phyloP scores from a whole-genome alignment of 2,113 vertebrate species.

The Epinephelus moara region DNA sequence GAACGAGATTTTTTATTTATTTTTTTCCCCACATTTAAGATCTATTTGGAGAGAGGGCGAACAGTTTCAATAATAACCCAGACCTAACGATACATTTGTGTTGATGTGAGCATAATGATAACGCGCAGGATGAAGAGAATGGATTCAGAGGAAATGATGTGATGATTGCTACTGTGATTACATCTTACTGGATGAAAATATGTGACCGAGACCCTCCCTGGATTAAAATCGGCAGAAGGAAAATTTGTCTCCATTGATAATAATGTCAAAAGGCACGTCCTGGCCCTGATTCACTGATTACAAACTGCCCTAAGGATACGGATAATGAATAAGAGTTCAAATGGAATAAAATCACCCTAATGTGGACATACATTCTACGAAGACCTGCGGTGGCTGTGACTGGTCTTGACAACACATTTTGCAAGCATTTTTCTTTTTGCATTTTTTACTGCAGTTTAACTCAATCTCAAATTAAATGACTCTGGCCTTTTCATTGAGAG shows the following conservation, averaged over 20 bases:
- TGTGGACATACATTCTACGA: not conserved
- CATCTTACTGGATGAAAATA: conserved; percentile 43
- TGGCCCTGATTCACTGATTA: not conserved
- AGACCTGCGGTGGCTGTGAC: not conserved
- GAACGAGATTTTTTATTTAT: conserved; percentile 3
- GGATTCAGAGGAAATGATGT: conserved; percentile 24
- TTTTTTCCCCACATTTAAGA: not conserved
- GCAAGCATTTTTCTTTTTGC: not conserved
- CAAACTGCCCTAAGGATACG: not conserved
- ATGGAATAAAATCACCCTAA: not conserved
- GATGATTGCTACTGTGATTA: conserved; percentile 52
- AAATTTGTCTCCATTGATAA: conserved; percentile 9
- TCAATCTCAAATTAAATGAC: not conserved
- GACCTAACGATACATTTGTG: conserved; percentile 37
- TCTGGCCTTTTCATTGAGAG: not conserved
- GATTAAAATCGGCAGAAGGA: not conserved
- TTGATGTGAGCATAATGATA: conserved; percentile 49
- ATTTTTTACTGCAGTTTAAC: not conserved
- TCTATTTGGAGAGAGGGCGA: conserved; percentile 19
- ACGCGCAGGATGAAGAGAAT: conserved; percentile 30
- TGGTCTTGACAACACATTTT: not conserved
- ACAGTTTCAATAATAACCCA: conserved; percentile 27
- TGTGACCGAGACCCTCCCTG: not conserved
- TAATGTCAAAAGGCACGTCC: not conserved
- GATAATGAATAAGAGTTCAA: not conserved